Conservation (phyloP, 1,140 invertebrate genomes). For the Pararge aegeria region DNA sequence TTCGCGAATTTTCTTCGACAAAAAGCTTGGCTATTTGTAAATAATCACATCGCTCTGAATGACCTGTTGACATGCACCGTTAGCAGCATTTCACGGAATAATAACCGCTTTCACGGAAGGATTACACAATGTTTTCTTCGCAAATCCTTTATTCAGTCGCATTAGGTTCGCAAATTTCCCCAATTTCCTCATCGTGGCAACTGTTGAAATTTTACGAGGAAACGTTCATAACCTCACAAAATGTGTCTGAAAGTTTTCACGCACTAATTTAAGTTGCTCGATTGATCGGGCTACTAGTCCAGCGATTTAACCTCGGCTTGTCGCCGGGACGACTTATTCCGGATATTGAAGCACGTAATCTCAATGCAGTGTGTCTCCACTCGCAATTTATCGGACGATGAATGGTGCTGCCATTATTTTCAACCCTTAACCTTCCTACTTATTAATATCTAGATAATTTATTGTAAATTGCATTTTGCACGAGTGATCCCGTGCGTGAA, state of each 20-base stretch:
- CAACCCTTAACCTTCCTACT: slow-evolving; percentile 74
- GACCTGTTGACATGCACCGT: slow-evolving; percentile 1
- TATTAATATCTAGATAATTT: slow-evolving; percentile 79
- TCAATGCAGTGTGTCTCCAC: slow-evolving; percentile 71
- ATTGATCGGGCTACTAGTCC: slow-evolving; percentile 30
- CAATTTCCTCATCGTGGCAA: slow-evolving; percentile 45
- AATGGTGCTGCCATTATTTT: slow-evolving; percentile 70
- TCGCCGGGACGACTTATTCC: slow-evolving; percentile 51
- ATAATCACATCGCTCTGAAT: neutral
- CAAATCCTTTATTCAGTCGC: slow-evolving; percentile 37
- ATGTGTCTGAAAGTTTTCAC: slow-evolving; percentile 49
- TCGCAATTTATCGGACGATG: slow-evolving; percentile 76
- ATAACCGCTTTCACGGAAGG: slow-evolving; percentile 10
- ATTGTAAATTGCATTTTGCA: slow-evolving; percentile 77
- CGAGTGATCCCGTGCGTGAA: slow-evolving; percentile 53
- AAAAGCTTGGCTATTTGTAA: neutral
- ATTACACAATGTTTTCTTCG: slow-evolving; percentile 35
- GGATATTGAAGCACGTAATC: slow-evolving; percentile 79
- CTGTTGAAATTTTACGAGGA: slow-evolving; percentile 45
- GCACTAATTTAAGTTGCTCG: slow-evolving; percentile 42
- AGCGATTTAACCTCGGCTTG: slow-evolving; percentile 33
- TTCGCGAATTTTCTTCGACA: neutral
- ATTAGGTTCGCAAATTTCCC: slow-evolving; percentile 45
- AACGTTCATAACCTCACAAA: slow-evolving; percentile 43
- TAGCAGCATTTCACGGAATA: neutral